Percentiles rank a stretch among this genome's conserved stretches.
Conservation (phyloP, 2,888 invertebrate species). For the Hyppa rectilinea region DNA sequence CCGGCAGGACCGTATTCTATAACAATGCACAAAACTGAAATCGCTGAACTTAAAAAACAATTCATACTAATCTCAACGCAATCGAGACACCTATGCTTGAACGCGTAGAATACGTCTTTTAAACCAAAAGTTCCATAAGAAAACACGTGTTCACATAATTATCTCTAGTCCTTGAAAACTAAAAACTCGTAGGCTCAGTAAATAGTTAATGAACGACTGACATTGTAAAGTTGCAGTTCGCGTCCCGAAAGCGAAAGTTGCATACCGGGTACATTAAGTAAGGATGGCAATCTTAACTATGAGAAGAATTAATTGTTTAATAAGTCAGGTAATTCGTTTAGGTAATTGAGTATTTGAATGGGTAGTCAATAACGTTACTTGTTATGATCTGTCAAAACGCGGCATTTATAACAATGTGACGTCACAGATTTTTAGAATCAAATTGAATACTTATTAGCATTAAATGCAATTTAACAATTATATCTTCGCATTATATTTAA, state of each 20-base stretch:
- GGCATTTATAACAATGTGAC: too few species aligned
- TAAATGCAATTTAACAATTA: too few species aligned
- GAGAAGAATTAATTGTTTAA: not conserved
- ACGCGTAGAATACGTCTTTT: not conserved
- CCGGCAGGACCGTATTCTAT: too few species aligned
- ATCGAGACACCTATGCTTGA: not conserved
- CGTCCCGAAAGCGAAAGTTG: slow-evolving; percentile 76
- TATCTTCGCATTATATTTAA: too few species aligned
- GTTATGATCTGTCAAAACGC: too few species aligned
- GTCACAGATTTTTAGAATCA: too few species aligned
- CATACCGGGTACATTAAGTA: slow-evolving; percentile 52
- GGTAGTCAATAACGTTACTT: too few species aligned
- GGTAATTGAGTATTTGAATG: too few species aligned
- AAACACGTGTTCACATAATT: not conserved
- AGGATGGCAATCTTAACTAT: slow-evolving; percentile 41
- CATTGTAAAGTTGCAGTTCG: slow-evolving; percentile 72
- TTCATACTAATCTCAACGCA: too few species aligned
- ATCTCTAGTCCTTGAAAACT: slow-evolving; percentile 59
- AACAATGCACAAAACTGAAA: not conserved
- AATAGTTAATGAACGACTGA: slow-evolving; percentile 66
- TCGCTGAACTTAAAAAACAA: too few species aligned
- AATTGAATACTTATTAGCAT: too few species aligned
- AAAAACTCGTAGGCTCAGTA: slow-evolving; percentile 55
- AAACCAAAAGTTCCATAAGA: not conserved
- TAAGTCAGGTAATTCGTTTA: not conserved